phyloP scores from a whole-genome alignment of 2,113 vertebrate genomes.

The Mus musculus region GRCm39 chr4:98209001-98209500 shows the following conservation, averaged over 20 bases:
- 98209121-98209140: neutral
- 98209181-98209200: neutral
- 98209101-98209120: too few relatives aligned
- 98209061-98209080: neutral
- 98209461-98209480: neutral
- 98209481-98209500: neutral
- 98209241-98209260: neutral
- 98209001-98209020: constrained; percentile 17
- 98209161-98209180: neutral
- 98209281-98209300: neutral
- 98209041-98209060: neutral
- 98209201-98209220: neutral
- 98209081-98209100: neutral
- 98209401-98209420: neutral
- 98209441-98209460: neutral
- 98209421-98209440: neutral
- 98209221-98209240: constrained; percentile 25
- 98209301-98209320: neutral
- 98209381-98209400: neutral
- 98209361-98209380: neutral
- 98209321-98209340: neutral
- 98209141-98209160: neutral
- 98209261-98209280: neutral
- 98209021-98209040: neutral
- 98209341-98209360: neutral